Conservation (phyloP, 2,797 vertebrate species). For the Cyprinella venusta region DNA sequence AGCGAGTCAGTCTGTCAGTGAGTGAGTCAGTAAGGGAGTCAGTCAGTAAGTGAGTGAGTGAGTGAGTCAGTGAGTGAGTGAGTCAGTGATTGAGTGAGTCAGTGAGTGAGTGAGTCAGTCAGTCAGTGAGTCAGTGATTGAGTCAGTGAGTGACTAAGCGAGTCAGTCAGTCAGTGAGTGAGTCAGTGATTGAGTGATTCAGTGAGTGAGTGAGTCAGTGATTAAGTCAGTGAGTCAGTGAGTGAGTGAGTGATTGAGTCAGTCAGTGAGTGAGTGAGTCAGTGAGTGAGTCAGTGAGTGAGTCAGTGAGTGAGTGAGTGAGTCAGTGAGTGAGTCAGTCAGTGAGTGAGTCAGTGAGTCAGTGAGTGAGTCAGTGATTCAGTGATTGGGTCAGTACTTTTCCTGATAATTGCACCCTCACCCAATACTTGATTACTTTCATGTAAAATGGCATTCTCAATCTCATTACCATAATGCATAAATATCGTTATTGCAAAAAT, state of each 20-base stretch:
- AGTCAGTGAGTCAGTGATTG: no score
- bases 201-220: no score
- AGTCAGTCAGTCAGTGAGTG: no score
- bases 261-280: fast-evolving
- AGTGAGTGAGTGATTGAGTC: no score
- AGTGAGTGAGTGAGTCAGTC: no score
- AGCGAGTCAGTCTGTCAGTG: no score
- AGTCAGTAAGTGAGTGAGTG: fast-evolving
- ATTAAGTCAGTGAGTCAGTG: fast-evolving
- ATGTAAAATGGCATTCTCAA: background rate
- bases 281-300: no score
- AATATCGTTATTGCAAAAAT: background rate
- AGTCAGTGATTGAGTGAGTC: fast-evolving
- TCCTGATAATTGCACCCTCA: background rate
- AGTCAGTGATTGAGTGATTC: fast-evolving
- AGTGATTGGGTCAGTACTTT: background rate
- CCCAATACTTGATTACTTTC: background rate
- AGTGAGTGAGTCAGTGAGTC: fast-evolving
- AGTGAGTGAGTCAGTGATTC: fast-evolving
- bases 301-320: no score
- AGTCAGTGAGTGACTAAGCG: no score
- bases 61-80: no score
- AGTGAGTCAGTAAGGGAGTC: fast-evolving
- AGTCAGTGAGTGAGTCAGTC: no score
- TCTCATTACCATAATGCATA: background rate